These are phyloP conservation scores for Paragorgia papillata DNA, from an alignment of 92 coral and sea anemone genomes.

Conservation along the genomic window DNA sequence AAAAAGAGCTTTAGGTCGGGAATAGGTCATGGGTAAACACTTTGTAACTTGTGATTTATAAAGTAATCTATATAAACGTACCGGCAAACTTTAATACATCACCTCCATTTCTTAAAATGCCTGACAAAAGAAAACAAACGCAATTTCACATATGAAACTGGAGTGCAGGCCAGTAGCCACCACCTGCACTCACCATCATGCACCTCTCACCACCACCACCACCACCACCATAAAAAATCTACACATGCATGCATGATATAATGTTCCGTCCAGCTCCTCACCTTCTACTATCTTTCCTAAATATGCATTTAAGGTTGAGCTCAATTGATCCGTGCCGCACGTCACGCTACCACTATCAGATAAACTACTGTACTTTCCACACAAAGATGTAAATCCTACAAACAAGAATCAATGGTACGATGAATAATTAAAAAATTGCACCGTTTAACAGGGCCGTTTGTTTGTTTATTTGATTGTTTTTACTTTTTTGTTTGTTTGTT, in stretches of 20 bases:
- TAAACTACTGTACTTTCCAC: slow-evolving; percentile 77
- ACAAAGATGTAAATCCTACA: slow-evolving; percentile 90
- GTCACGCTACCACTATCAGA: slow-evolving; percentile 56
- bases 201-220: no score
- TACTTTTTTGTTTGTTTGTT: no score
- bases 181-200: no score
- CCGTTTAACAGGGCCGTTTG: no score
- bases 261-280: neutral
- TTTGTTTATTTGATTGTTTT: no score
- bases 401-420: neutral
- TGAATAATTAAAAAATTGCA: no score
- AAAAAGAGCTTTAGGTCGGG: no score
- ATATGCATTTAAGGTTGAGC: slow-evolving; percentile 84
- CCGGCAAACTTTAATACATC: slow-evolving; percentile 98
- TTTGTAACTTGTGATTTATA: no score
- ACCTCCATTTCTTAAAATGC: slow-evolving; percentile 92
- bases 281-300: slow-evolving; percentile 97
- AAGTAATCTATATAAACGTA: no score
- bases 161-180: no score
- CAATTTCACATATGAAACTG: no score
- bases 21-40: no score
- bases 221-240: neutral
- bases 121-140: slow-evolving; percentile 38
- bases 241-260: neutral
- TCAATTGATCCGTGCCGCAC: slow-evolving; percentile 94